Base-by-base conservation (phyloP, 64 coral and sea anemone genomes). In the Dendronephthya gigantea region DNA sequence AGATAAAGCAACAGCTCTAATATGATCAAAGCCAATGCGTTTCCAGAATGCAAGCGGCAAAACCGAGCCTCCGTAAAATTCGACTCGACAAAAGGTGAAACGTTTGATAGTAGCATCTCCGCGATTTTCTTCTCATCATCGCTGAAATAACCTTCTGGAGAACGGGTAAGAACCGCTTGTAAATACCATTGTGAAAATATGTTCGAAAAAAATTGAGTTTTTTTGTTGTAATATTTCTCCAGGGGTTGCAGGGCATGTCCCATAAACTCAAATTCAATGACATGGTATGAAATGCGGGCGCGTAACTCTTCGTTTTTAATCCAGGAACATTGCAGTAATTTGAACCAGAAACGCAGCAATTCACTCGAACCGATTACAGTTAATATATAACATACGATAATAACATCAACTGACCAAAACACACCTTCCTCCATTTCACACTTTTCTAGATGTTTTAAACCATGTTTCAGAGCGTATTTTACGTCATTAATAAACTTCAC, bases 401-500 rank as follows among this genome's bases (percentile, higher is more conserved):
- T 23, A 2, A 62, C 55, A 62, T 62, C 55, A 0, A 62, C 55
- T n/a, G 25, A 62, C 55, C 55, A 62, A n/a, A 19, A 19, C 7
- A 62, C 19, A 27, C 55, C 25, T 62, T 62, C 55, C 4, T 19
- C 25, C 16, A 62, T 9, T n/a, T 62, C 25, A 0, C 55, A n/a
- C 4, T 2, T 22, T 27, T 59, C 56, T 50, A 90, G 81, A 76
- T 93, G 88, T 49, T 82, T 29, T 23, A 74, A 58, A 39, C 92
- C 88, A 66, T 90, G 74, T 50, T 90, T 84, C 22, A 93, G 84
- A 36, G 92, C 88, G 48, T 93, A 90, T 40, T 59, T 79, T 74
- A 87, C 85, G 31, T 93, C 92, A 0, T 81, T 48, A 15, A 88
- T 81, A 9, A 84, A 82, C 19, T 84, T 79, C 23, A 85, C 9